Percentiles rank a stretch among this genome's conserved stretches.
phyloP scores from a whole-genome alignment of 2,888 invertebrate species.

The Cephus pygmeus region DNA sequence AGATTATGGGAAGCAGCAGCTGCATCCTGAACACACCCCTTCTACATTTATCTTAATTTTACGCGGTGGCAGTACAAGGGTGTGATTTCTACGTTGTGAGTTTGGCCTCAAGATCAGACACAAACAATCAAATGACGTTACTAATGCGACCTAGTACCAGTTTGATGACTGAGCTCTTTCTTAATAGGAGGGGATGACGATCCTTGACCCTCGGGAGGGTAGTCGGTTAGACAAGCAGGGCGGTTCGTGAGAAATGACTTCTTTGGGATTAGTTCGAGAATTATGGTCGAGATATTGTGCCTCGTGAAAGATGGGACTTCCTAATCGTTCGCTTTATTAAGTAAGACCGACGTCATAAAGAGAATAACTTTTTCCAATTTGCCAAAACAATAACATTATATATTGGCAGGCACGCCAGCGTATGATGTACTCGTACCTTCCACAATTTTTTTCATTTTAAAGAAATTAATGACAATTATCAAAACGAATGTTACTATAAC shows the following conservation, averaged over 20 bases:
- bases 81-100: constrained; percentile 27
- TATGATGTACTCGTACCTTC: neutral
- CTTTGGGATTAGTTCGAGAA: constrained; percentile 43
- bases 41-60: constrained; percentile 39
- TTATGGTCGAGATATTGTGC: constrained; percentile 22
- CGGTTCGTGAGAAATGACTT: constrained; percentile 37
- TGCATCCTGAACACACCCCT: constrained; percentile 28
- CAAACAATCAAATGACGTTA: neutral
- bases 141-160: neutral
- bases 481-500: neutral
- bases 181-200: constrained; percentile 20
- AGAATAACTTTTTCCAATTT: neutral
- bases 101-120: neutral
- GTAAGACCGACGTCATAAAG: neutral
- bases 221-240: constrained; percentile 17
- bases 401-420: neutral
- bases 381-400: neutral
- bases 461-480: neutral
- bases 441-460: neutral
- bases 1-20: constrained; percentile 25
- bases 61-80: constrained; percentile 15
- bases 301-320: neutral
- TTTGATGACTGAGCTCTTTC: neutral
- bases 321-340: neutral
- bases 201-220: constrained; percentile 17